phyloP scores from a whole-genome alignment of 2,113 vertebrate species.

The Stictonetta naevosa region DNA sequence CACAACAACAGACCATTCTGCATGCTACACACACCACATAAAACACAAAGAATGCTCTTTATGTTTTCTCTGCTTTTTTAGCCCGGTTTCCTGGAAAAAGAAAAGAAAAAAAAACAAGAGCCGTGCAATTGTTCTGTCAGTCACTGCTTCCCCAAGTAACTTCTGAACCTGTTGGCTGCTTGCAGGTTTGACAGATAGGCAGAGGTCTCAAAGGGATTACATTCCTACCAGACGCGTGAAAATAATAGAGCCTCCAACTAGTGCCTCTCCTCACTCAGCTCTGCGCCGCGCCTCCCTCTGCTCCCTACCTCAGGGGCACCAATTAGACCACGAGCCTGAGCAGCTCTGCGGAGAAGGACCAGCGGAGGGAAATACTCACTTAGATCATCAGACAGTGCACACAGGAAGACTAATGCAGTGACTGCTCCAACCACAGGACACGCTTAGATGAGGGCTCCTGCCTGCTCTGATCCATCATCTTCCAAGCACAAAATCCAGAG shows the following conservation, averaged over 20 bases:
- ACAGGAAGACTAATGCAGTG: rapidly evolving
- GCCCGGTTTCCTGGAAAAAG: not conserved
- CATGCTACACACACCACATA: not conserved
- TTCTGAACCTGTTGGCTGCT: slow-evolving; percentile 63
- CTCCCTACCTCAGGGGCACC: slow-evolving; percentile 27
- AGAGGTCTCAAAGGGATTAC: slow-evolving; percentile 53
- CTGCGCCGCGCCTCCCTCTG: not conserved
- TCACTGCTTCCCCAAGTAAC: slow-evolving; percentile 55
- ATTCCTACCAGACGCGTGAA: not conserved
- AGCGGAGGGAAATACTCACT: not conserved
- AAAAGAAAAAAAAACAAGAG: not conserved
- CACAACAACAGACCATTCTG: slow-evolving; percentile 20
- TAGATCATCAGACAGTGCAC: not conserved
- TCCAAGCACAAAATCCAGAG: not conserved
- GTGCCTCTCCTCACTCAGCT: not conserved
- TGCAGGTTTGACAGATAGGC: slow-evolving; percentile 58
- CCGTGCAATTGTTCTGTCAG: slow-evolving; percentile 51
- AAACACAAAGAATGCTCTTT: slow-evolving; percentile 7
- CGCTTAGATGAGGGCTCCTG: not conserved
- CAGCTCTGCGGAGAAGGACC: slow-evolving; percentile 7
- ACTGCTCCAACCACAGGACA: not conserved
- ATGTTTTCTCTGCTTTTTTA: not conserved
- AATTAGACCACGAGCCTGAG: slow-evolving; percentile 42
- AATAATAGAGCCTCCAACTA: slow-evolving; percentile 3
- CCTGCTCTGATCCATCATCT: not conserved